phyloP scores from a whole-genome alignment of 1,140 invertebrate species.

The Plodia interpunctella region DNA sequence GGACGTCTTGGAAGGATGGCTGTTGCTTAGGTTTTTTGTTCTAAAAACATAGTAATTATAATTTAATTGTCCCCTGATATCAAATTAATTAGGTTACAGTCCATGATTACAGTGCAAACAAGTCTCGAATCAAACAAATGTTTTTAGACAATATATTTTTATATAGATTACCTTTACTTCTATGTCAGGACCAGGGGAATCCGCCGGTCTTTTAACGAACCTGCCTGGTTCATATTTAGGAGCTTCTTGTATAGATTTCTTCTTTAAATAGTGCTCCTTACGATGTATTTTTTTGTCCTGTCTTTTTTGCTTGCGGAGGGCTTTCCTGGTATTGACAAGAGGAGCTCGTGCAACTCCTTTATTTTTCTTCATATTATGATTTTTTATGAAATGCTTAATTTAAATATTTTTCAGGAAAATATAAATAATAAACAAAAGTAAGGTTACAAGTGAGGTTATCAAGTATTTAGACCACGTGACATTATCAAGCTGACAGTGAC shows the following conservation, averaged over 20 bases:
- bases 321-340: conserved; percentile 53
- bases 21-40: conserved; percentile 40
- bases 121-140: too few species aligned
- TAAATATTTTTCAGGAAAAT: too few species aligned
- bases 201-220: conserved; percentile 55
- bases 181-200: conserved; percentile 17
- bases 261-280: conserved; percentile 58
- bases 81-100: too few species aligned
- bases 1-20: conserved; percentile 39
- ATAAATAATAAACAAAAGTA: too few species aligned
- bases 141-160: neutral
- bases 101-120: too few species aligned
- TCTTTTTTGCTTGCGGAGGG: conserved; percentile 55
- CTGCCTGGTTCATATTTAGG: conserved; percentile 33
- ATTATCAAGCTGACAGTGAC: neutral
- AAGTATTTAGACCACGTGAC: neutral
- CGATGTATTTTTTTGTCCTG: conserved; percentile 56
- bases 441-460: neutral
- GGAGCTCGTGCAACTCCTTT: conserved; percentile 31
- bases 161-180: conserved; percentile 33
- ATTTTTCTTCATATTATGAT: conserved; percentile 46
- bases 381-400: conserved; percentile 8
- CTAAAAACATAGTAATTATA: conserved; percentile 20
- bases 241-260: conserved; percentile 35
- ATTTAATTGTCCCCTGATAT: too few species aligned